phyloP scores from a whole-genome alignment of 1,140 invertebrate genomes.

The Pogonomyrmex barbatus region DNA sequence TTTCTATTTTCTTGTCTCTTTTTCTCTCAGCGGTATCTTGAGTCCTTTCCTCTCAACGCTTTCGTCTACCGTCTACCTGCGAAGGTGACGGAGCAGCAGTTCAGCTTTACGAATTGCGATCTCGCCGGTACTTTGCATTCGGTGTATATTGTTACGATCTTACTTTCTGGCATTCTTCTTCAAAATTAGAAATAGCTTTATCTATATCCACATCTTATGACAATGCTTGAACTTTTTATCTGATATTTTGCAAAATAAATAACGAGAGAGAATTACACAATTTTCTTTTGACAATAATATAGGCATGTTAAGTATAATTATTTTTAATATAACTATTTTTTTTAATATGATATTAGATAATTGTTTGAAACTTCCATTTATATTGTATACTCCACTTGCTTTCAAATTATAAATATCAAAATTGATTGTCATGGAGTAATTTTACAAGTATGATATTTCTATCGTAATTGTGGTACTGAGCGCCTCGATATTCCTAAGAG shows the following conservation, averaged over 20 bases:
- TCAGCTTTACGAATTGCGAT: conserved; percentile 70
- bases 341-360: neutral
- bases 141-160: conserved; percentile 61
- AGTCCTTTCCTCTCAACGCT: conserved; percentile 66
- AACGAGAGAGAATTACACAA: neutral
- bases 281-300: neutral
- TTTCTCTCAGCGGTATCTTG: conserved; percentile 43
- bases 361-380: neutral
- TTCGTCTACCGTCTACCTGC: conserved; percentile 65
- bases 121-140: conserved; percentile 78
- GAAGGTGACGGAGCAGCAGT: conserved; percentile 69
- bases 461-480: neutral
- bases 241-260: neutral
- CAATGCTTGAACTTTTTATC: neutral
- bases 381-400: neutral
- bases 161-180: neutral
- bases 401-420: neutral
- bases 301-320: neutral
- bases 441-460: neutral
- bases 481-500: conserved; percentile 62
- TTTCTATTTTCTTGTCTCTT: conserved; percentile 54
- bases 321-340: neutral
- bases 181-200: conserved; percentile 70
- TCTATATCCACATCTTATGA: neutral
- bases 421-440: neutral